Conservation (phyloP, 1,140 invertebrate genomes). For the Meteorus sp. region DNA sequence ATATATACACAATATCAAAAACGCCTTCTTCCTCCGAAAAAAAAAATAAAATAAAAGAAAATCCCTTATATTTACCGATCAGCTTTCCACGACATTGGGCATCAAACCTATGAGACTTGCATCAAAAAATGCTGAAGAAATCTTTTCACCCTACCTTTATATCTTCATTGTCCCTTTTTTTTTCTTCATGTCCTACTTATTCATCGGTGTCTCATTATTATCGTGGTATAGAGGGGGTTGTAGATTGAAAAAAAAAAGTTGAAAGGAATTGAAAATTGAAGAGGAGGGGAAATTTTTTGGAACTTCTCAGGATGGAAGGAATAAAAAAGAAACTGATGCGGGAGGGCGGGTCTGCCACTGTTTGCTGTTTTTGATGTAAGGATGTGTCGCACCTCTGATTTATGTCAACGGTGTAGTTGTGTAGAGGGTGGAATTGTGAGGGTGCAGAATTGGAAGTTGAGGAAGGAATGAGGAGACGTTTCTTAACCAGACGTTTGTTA, state of each 20-base stretch:
- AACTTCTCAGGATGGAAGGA: conserved; percentile 1
- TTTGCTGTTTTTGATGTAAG: conserved; percentile 27
- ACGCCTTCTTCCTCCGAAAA: conserved; percentile 8
- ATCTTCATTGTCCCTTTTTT: background rate
- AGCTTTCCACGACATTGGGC: conserved; percentile 23
- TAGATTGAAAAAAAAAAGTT: too few species aligned
- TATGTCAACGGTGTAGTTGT: conserved; percentile 20
- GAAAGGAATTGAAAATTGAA: too few species aligned
- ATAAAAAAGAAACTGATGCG: conserved; percentile 24
- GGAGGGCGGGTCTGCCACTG: conserved; percentile 30
- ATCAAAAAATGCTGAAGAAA: conserved; percentile 10
- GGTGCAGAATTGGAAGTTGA: background rate
- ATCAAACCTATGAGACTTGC: background rate
- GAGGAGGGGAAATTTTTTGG: background rate
- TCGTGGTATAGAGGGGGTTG: too few species aligned
- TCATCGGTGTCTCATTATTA: too few species aligned
- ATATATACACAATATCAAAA: conserved; percentile 5
- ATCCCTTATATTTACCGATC: conserved; percentile 20
- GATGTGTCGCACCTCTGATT: conserved; percentile 24
- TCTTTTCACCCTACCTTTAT: conserved; percentile 11
- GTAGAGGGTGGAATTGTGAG: background rate
- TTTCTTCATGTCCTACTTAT: too few species aligned
- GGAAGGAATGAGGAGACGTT: too few species aligned
- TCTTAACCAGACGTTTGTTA: too few species aligned
- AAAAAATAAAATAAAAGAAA: conserved; percentile 9